phyloP scores from a whole-genome alignment of 1,140 invertebrate genomes.

The Anagrus nilaparvatae region DNA sequence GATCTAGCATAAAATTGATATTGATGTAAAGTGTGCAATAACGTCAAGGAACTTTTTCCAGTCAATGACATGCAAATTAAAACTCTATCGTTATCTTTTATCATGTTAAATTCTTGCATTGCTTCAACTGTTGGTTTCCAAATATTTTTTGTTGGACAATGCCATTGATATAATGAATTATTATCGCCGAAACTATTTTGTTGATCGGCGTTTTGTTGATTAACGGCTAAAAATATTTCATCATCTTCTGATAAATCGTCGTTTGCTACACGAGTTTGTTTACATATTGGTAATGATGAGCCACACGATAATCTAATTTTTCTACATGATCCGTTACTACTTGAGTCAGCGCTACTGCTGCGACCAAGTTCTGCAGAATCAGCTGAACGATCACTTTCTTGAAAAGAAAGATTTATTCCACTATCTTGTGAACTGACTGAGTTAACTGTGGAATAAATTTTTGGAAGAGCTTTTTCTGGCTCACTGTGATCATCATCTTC shows the following conservation, averaged over 20 bases:
- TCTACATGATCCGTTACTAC: slow-evolving; percentile 23
- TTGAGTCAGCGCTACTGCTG: slow-evolving; percentile 37
- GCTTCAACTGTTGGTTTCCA: slow-evolving; percentile 76
- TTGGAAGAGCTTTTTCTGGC: slow-evolving; percentile 33
- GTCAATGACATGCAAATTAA: slow-evolving; percentile 73
- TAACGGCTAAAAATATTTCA: slow-evolving; percentile 19
- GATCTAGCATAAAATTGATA: slow-evolving; percentile 68
- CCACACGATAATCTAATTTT: slow-evolving; percentile 17
- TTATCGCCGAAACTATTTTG: background rate
- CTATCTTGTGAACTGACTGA: slow-evolving; percentile 65
- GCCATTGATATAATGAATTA: slow-evolving; percentile 45
- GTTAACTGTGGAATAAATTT: slow-evolving; percentile 52
- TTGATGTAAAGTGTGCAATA: slow-evolving; percentile 76
- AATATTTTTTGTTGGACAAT: slow-evolving; percentile 66
- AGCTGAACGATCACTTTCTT: slow-evolving; percentile 50
- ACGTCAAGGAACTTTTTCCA: slow-evolving; percentile 68
- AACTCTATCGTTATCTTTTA: slow-evolving; percentile 70
- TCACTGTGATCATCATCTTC: slow-evolving; percentile 25
- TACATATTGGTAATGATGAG: slow-evolving; percentile 14
- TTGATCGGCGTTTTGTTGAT: background rate
- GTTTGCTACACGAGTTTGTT: slow-evolving; percentile 19
- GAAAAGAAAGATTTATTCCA: slow-evolving; percentile 63
- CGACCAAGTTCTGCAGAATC: slow-evolving; percentile 32
- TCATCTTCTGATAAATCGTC: slow-evolving; percentile 38
- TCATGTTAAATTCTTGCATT: slow-evolving; percentile 76